phyloP scores from a whole-genome alignment of 2,113 vertebrate genomes.

The Cottus gobio region DNA sequence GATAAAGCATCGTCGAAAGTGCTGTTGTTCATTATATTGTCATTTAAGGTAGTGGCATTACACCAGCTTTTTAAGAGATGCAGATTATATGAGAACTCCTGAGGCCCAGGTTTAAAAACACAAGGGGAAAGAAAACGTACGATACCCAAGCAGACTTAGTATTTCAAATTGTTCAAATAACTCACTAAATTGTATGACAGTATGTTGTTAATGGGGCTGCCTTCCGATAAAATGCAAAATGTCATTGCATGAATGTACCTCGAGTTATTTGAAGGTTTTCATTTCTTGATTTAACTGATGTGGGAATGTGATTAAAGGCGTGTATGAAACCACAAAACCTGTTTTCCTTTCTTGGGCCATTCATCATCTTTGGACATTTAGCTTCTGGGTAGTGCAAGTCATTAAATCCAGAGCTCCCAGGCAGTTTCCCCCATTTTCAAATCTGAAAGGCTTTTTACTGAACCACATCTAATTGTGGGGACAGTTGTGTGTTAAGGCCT shows the following conservation, averaged over 20 bases:
- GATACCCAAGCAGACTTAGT: not conserved
- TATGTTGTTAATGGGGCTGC: slow-evolving; percentile 34
- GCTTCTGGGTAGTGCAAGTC: slow-evolving; percentile 70
- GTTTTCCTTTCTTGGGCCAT: slow-evolving; percentile 66
- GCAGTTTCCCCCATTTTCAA: slow-evolving; percentile 65
- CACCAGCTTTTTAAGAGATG: not conserved
- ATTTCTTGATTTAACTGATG: slow-evolving; percentile 64
- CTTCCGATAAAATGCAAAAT: slow-evolving; percentile 43
- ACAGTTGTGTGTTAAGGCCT: slow-evolving; percentile 73
- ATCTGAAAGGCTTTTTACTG: slow-evolving; percentile 72
- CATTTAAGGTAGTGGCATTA: slow-evolving; percentile 2
- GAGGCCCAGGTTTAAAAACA: not conserved
- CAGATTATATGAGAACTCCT: not conserved
- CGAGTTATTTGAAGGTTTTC: slow-evolving; percentile 66
- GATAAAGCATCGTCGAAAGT: slow-evolving; percentile 16
- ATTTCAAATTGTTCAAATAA: slow-evolving; percentile 42
- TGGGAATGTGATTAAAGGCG: slow-evolving; percentile 70
- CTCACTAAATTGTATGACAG: slow-evolving; percentile 24
- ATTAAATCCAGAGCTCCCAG: slow-evolving; percentile 70
- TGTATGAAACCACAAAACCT: slow-evolving; percentile 62
- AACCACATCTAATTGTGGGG: slow-evolving; percentile 77
- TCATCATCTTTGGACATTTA: slow-evolving; percentile 74
- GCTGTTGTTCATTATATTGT: slow-evolving; percentile 9
- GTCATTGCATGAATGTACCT: slow-evolving; percentile 46
- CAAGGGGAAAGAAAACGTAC: not conserved